A percentile compares a stretch with the other conserved stretches of the same genome.
These are phyloP conservation scores for Popillia japonica DNA, from an alignment of 1,140 invertebrate species.

Conservation along the genomic window DNA sequence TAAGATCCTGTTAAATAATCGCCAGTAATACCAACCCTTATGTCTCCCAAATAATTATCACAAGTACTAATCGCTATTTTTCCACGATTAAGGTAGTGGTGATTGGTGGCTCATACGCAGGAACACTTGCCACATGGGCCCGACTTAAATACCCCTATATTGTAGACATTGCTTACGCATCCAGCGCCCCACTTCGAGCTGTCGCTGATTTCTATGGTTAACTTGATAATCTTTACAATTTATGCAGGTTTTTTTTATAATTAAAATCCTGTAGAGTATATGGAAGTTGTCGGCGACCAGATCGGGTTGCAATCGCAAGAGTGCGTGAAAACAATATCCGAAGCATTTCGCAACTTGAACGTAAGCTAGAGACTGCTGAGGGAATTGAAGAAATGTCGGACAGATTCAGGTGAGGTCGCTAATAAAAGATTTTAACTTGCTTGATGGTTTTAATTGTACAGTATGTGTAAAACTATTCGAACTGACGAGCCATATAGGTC, in stretches of 20 bases:
- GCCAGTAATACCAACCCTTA: no score
- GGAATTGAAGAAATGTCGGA: not conserved
- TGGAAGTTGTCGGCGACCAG: not conserved
- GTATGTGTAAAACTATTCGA: not conserved
- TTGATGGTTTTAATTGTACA: not conserved
- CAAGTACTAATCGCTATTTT: no score
- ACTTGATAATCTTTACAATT: not conserved
- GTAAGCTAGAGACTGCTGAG: not conserved
- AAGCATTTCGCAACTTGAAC: not conserved
- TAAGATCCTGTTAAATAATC: no score
- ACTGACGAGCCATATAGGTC: not conserved
- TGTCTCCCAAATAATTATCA: no score
- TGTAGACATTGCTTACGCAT: slow-evolving; percentile 76
- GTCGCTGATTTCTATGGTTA: slow-evolving; percentile 71
- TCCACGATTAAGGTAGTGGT: slow-evolving; percentile 62
- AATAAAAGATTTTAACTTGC: not conserved
- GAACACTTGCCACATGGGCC: slow-evolving; percentile 81
- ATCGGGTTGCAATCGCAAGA: not conserved
- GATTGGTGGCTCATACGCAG: slow-evolving; percentile 84
- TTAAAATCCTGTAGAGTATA: slow-evolving; percentile 10
- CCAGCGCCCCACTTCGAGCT: slow-evolving; percentile 77
- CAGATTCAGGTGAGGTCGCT: not conserved
- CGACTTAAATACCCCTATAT: slow-evolving; percentile 79
- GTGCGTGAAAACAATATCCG: slow-evolving; percentile 8
- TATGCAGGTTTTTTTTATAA: not conserved